Conservation (phyloP, 2,888 invertebrate species). For the Celastrina argiolus region DNA sequence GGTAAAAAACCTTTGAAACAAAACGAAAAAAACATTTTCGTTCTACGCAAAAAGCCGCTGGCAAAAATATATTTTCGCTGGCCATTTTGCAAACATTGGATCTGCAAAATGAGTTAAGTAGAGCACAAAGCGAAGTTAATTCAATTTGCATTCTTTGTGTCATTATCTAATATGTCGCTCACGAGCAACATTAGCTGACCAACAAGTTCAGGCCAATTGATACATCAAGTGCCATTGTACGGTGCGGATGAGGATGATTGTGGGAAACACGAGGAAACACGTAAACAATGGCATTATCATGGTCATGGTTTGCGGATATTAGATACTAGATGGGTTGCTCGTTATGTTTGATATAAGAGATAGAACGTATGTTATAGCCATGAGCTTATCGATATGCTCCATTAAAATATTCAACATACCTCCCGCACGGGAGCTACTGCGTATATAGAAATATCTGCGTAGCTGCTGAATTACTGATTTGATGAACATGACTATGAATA, state of each 20-base stretch:
- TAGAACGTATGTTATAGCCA: background rate
- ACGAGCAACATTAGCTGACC: constrained; percentile 55
- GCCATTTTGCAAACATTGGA: background rate
- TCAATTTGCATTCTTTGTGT: constrained; percentile 69
- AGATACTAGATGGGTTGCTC: background rate
- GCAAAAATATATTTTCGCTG: background rate
- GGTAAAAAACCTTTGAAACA: no score
- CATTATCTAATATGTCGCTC: constrained; percentile 70
- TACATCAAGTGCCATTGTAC: constrained; percentile 49
- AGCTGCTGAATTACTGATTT: no score
- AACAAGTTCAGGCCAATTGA: constrained; percentile 67
- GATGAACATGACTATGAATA: no score
- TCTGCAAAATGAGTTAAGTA: constrained; percentile 25
- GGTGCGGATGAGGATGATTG: constrained; percentile 37
- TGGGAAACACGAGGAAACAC: constrained; percentile 25
- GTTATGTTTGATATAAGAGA: background rate
- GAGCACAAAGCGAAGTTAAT: constrained; percentile 38
- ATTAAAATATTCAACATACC: no score
- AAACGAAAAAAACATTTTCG: background rate
- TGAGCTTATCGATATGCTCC: constrained; percentile 21
- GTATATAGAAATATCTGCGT: no score
- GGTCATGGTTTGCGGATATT: constrained; percentile 8
- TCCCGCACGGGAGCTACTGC: no score
- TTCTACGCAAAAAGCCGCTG: background rate
- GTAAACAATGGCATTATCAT: constrained; percentile 24